Evolutionary conservation across 2,797 vertebrate genomes (phyloP).

Genomic region (Eremophila alpestris): DNA sequence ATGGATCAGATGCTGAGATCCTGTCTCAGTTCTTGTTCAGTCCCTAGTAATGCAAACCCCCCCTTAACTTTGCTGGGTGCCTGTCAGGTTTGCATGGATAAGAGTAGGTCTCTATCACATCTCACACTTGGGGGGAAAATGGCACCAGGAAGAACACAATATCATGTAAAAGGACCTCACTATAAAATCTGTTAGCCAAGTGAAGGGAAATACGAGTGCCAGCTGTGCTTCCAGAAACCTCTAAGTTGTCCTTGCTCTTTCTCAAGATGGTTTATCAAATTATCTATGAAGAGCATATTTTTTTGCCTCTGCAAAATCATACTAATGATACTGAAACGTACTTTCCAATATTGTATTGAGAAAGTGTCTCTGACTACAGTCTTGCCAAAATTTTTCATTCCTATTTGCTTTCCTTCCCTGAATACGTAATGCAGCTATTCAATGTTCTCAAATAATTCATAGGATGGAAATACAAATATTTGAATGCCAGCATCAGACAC

Average conservation of each 20-base stretch:
- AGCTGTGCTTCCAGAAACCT: background rate
- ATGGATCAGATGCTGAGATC: background rate
- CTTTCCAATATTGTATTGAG: background rate
- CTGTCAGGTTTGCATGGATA: background rate
- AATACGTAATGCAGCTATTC: background rate
- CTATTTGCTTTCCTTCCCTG: background rate
- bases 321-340: background rate
- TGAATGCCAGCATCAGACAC: background rate
- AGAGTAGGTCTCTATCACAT: background rate
- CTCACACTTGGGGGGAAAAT: background rate
- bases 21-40: background rate
- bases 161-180: background rate
- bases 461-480: background rate
- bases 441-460: background rate
- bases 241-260: background rate
- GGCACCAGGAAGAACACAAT: background rate
- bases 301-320: background rate
- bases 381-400: background rate
- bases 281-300: background rate
- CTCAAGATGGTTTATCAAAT: background rate
- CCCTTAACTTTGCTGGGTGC: background rate
- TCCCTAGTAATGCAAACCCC: background rate
- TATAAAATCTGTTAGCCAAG: background rate
- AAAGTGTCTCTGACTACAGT: background rate
- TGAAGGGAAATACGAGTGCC: background rate